Evolutionary conservation across 1,140 invertebrate genomes (phyloP).

Genomic region (Panulirus ornatus): DNA sequence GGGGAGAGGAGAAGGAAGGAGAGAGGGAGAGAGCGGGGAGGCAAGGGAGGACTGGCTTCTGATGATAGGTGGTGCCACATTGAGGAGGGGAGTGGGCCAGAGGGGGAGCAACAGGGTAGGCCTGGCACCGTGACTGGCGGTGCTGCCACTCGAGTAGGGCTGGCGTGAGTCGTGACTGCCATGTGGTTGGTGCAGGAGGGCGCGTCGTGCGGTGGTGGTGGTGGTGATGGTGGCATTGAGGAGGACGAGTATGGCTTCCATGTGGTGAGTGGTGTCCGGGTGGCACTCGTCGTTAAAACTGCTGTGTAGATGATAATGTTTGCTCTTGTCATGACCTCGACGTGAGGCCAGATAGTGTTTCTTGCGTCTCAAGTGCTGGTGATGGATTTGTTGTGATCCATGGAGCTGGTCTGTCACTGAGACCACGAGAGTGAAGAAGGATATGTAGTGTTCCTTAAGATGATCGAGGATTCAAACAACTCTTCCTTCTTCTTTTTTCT

Average conservation of each 20-base stretch:
- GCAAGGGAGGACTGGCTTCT: not conserved
- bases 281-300: not conserved
- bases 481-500: too few species aligned
- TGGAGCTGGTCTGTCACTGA: too few species aligned
- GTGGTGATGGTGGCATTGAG: too few species aligned
- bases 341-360: too few species aligned
- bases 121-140: slow-evolving; percentile 53
- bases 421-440: too few species aligned
- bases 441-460: too few species aligned
- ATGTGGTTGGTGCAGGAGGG: slow-evolving; percentile 56
- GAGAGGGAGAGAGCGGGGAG: not conserved
- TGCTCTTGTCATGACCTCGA: too few species aligned
- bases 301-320: too few species aligned
- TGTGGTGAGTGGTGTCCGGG: slow-evolving; percentile 37
- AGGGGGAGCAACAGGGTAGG: slow-evolving; percentile 37
- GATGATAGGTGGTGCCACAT: slow-evolving; percentile 55
- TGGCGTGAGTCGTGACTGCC: slow-evolving; percentile 54
- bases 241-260: not conserved
- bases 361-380: too few species aligned
- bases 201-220: slow-evolving; percentile 1
- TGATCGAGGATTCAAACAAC: too few species aligned
- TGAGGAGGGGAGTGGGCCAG: slow-evolving; percentile 23
- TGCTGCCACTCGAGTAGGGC: slow-evolving; percentile 28
- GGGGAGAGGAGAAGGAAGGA: not conserved
- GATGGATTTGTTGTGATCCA: too few species aligned